These are phyloP conservation scores for Popillia japonica DNA, from an alignment of 1,140 invertebrate genomes.

Conservation along the genomic window DNA sequence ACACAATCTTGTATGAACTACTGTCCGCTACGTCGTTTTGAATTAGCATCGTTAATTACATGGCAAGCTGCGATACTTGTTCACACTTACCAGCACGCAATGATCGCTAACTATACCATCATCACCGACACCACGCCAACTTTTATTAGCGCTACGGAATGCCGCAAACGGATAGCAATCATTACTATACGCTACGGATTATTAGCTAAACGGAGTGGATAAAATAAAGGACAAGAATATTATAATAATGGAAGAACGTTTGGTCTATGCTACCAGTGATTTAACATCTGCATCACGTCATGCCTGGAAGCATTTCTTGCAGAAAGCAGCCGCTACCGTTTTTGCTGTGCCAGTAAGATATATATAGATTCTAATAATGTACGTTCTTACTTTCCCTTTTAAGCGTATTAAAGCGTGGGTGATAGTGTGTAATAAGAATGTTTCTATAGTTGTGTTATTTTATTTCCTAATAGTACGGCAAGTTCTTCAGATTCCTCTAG, in stretches of 20 bases:
- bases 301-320: neutral
- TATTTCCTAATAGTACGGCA: no score
- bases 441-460: no score
- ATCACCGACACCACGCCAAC: neutral
- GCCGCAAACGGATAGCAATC: neutral
- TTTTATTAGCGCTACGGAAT: slow-evolving; percentile 19
- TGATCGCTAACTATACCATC: slow-evolving; percentile 5
- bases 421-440: neutral
- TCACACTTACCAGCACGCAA: slow-evolving; percentile 26
- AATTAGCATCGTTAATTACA: slow-evolving; percentile 32
- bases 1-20: neutral
- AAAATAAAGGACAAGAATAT: neutral
- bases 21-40: neutral
- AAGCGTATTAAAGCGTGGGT: neutral
- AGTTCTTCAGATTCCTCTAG: no score
- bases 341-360: neutral
- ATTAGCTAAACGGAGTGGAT: slow-evolving; percentile 24
- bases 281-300: neutral
- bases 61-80: neutral
- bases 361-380: neutral
- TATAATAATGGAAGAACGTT: neutral
- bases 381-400: neutral
- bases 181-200: neutral
- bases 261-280: neutral
- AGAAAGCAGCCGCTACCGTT: neutral